Base-by-base conservation (phyloP, 2,888 invertebrate species). In the Cerceris ruficornis region DNA sequence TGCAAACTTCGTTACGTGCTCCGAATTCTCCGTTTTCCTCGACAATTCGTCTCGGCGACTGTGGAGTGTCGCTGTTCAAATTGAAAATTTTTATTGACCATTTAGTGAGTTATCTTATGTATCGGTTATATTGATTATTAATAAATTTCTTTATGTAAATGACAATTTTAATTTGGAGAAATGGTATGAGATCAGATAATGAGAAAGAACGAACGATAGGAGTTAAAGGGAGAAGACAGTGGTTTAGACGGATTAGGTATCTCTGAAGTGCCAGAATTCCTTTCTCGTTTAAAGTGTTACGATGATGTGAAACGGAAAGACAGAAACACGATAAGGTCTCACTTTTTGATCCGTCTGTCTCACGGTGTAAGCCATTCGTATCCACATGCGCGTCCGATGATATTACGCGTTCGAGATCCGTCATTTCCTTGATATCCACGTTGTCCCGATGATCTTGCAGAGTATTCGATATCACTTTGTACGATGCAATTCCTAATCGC, bases 381-480 rank as follows among this genome's bases (percentile, higher is more conserved):
- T 71, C 75, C 52, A 66, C 68, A 13, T 49, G 8, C n/a, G 49
- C 28, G 50, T 86, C 86, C 55, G 39, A 49, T 15, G 72, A 39
- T n/a, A 80, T 8, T 28, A 74, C 55, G 42, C 77, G 54, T 55
- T 86, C 83, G 6, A 86, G 60, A 64, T 89, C 86, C 68, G 84
- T 80, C 6, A 88, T 65, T 64, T 89, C 89, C 58, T 82, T 85
- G n/a, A 87, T 71, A 43, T 90, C 88, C 1, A 85, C 69, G 39
- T 89, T 82, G 6, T 91, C 88, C 5, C 81, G 86, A 81, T 86
- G 87, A 50, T 94, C 93, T 68, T 91, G 88, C 2, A 93, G 90
- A 0, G 93, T 93, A 82, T 94, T 94, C 0, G 94, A 93, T 42
- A 93, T 93, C 58, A 94, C 86, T 17, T 94, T 93, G 86, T 93